Percentiles rank a stretch among this genome's conserved stretches.
Evolutionary conservation across 2,888 invertebrate species (phyloP).

Genomic region (Cyclophora punctaria): DNA sequence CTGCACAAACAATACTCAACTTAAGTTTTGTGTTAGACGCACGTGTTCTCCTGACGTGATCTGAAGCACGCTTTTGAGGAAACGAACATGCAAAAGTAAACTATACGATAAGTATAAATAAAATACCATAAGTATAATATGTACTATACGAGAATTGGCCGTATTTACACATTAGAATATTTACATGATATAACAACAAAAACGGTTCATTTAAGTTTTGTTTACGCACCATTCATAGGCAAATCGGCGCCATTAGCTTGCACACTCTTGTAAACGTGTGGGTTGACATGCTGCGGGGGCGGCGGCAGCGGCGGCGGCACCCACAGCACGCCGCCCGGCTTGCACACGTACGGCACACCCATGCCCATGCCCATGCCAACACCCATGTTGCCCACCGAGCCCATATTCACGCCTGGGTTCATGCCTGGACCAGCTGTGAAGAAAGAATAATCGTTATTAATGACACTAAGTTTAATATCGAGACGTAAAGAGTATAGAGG

Average conservation of each 20-base stretch:
- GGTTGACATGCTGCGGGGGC: slow-evolving; percentile 39
- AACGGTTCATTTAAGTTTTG: background rate
- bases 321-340: slow-evolving; percentile 20
- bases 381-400: slow-evolving; percentile 2
- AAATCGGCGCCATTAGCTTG: slow-evolving; percentile 73
- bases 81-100: too few species aligned
- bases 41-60: too few species aligned
- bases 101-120: too few species aligned
- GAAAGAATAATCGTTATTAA: too few species aligned
- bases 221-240: slow-evolving; percentile 68
- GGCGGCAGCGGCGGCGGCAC: slow-evolving; percentile 27
- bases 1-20: slow-evolving; percentile 39
- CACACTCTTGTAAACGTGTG: slow-evolving; percentile 54
- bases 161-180: too few species aligned
- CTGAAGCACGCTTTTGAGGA: too few species aligned
- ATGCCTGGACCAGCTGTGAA: background rate
- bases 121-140: too few species aligned
- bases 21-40: too few species aligned
- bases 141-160: too few species aligned
- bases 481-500: too few species aligned
- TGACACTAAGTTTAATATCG: too few species aligned
- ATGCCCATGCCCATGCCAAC: slow-evolving; percentile 24
- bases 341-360: slow-evolving; percentile 44
- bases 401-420: background rate
- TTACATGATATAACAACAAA: too few species aligned